A percentile compares a stretch with the other conserved stretches of the same genome.
Evolutionary conservation across 1,140 invertebrate species (phyloP).

Genomic region (Achatina immaculata): DNA sequence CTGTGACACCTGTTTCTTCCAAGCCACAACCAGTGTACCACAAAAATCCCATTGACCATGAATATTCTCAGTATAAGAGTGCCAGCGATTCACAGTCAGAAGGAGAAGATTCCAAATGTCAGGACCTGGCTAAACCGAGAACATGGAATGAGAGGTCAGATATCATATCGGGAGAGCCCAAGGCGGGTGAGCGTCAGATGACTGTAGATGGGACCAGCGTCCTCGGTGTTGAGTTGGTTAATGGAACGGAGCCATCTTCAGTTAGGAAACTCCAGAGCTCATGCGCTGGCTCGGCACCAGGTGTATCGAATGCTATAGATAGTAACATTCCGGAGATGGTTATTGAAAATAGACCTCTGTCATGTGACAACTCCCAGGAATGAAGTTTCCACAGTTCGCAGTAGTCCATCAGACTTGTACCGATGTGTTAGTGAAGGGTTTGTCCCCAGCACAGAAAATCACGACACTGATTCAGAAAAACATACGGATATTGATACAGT

Average conservation of each 20-base stretch:
- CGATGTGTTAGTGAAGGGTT: not conserved
- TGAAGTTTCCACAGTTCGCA: not conserved
- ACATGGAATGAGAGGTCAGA: not conserved
- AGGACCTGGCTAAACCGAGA: not conserved
- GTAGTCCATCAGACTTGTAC: not conserved
- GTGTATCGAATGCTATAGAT: not conserved
- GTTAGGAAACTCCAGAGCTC: not conserved
- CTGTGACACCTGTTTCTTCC: not conserved
- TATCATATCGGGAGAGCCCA: not conserved
- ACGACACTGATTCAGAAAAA: not conserved
- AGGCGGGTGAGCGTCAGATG: not conserved
- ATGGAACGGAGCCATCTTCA: not conserved
- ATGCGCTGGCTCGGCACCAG: not conserved
- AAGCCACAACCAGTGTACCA: conserved; percentile 44
- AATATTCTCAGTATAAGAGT: conserved; percentile 64
- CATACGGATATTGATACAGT: not conserved
- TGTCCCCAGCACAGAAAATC: not conserved
- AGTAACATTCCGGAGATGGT: not conserved
- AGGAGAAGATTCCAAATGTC: conserved; percentile 2
- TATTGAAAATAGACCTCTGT: not conserved
- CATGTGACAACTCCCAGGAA: not conserved
- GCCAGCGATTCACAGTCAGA: conserved; percentile 36
- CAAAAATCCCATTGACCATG: conserved; percentile 62
- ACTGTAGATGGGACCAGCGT: not conserved
- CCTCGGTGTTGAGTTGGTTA: not conserved